phyloP scores from a whole-genome alignment of 2,113 vertebrate genomes.

The Apodemus speciosus region DNA sequence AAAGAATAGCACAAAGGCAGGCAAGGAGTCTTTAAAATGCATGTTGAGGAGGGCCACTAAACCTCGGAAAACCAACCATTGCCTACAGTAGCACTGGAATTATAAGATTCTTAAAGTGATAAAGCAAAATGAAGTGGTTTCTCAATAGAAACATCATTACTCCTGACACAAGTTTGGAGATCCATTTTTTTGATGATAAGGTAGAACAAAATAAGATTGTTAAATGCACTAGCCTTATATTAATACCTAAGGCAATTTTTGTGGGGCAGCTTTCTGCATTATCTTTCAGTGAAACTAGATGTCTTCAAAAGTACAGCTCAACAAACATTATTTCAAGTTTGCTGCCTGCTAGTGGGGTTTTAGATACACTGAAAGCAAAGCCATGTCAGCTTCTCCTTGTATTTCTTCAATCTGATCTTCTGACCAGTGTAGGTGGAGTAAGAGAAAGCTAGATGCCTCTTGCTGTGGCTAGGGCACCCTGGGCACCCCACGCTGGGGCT shows the following conservation, averaged over 20 bases:
- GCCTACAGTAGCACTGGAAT: not conserved
- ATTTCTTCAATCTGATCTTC: not conserved
- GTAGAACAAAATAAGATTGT: not conserved
- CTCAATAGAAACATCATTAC: not conserved
- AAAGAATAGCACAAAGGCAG: not conserved
- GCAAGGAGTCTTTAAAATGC: not conserved
- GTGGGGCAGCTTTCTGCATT: not conserved
- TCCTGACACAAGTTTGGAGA: not conserved
- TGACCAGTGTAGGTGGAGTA: not conserved
- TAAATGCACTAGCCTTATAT: not conserved
- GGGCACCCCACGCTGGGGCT: too few relatives aligned
- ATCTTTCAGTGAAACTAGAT: not conserved
- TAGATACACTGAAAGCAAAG: not conserved
- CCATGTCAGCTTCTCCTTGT: not conserved
- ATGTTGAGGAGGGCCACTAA: not conserved
- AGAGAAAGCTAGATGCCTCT: not conserved
- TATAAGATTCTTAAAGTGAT: not conserved
- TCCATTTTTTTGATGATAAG: not conserved
- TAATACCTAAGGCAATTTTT: not conserved
- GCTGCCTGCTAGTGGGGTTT: not conserved
- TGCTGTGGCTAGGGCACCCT: not conserved
- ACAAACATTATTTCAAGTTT: not conserved
- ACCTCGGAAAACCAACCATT: not conserved
- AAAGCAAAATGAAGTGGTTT: not conserved
- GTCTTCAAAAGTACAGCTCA: not conserved